A percentile compares a stretch with the other conserved stretches of the same genome.
phyloP scores from a whole-genome alignment of 2,797 vertebrate genomes.

The Onychomys torridus region DNA sequence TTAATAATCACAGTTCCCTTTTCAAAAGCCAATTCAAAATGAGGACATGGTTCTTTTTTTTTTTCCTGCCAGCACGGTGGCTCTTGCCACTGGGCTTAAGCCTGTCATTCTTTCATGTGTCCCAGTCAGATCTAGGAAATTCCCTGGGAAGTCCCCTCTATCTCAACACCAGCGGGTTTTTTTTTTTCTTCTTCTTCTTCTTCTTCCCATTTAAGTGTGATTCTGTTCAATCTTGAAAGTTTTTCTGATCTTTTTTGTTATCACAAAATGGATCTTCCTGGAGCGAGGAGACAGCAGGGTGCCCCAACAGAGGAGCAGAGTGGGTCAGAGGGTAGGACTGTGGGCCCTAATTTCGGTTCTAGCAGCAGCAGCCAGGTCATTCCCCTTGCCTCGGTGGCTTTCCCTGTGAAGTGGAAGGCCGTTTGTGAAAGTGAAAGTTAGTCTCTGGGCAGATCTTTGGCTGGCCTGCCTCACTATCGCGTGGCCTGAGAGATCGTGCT shows the following conservation, averaged over 20 bases:
- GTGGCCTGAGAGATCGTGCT: not conserved
- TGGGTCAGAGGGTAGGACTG: not conserved
- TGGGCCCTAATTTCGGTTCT: not conserved
- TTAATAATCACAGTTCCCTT: constrained; percentile 52
- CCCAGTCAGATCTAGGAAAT: constrained; percentile 60
- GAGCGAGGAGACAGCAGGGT: not conserved
- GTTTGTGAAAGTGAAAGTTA: too few species aligned
- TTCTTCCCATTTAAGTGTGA: constrained; percentile 6
- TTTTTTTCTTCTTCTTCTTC: not conserved
- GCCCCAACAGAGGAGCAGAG: not conserved
- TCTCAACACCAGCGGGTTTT: not conserved
- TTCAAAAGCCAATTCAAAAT: constrained; percentile 54
- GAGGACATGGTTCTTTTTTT: not conserved
- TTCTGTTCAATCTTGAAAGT: constrained; percentile 61
- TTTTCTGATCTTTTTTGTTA: constrained; percentile 62
- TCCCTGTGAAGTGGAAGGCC: not conserved
- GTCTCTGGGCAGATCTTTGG: not conserved
- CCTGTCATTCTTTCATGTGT: constrained; percentile 64
- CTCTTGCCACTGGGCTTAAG: constrained; percentile 40
- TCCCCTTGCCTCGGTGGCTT: not conserved
- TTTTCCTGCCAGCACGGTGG: constrained; percentile 11
- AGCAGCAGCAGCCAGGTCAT: rapidly evolving
- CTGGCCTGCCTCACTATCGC: not conserved
- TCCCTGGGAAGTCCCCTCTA: constrained; percentile 58
- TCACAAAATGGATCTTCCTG: constrained; percentile 41